Evolutionary conservation across 1,140 invertebrate species (phyloP).

Genomic region (Bombyx mandarina): DNA sequence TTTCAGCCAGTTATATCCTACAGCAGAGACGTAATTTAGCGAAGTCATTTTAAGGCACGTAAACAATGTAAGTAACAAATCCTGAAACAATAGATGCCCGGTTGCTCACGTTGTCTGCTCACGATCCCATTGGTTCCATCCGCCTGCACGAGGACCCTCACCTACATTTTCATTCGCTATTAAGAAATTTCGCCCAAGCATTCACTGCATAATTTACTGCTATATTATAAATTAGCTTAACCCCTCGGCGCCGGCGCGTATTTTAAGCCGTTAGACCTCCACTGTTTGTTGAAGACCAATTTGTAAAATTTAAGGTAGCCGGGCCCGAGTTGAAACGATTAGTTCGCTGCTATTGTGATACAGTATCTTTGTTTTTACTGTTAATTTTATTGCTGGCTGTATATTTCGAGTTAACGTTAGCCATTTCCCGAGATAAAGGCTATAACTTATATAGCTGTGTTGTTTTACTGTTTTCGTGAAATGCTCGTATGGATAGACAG

Average conservation of each 20-base stretch:
- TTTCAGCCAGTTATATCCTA: too few relatives aligned
- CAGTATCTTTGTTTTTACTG: conserved; percentile 9
- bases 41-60: too few relatives aligned
- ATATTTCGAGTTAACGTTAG: conserved; percentile 12
- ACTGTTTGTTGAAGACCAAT: conserved; percentile 28
- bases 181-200: conserved; percentile 24
- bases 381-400: conserved; percentile 11
- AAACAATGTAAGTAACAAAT: not conserved
- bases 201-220: conserved; percentile 34
- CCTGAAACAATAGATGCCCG: conserved; percentile 3
- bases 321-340: conserved; percentile 15
- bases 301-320: conserved; percentile 23
- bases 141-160: conserved; percentile 1
- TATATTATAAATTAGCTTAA: conserved; percentile 30
- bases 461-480: too few relatives aligned
- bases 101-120: not conserved
- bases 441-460: not conserved
- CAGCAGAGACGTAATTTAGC: too few relatives aligned
- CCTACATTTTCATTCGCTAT: conserved; percentile 19
- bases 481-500: too few relatives aligned
- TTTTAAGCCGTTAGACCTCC: conserved; percentile 21
- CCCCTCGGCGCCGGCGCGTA: conserved; percentile 13
- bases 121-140: not conserved
- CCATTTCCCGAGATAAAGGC: conserved; percentile 1
- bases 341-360: conserved; percentile 11